These are phyloP conservation scores for Seira sanloemensis DNA, from an alignment of 2,888 invertebrate genomes.

Conservation along the genomic window DNA sequence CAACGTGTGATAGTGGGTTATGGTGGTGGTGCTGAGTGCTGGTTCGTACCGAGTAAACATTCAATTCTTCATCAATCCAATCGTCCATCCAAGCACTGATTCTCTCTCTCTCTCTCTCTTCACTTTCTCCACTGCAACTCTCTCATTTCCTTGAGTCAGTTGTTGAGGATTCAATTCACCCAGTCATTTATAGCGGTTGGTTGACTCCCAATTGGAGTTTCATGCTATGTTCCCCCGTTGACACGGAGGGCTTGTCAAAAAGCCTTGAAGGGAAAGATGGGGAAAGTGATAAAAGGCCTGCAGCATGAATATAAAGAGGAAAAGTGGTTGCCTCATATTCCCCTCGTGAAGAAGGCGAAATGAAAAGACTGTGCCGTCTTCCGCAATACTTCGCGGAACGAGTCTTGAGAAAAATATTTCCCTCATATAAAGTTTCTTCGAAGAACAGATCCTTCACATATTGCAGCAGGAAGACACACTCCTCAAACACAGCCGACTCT, in stretches of 20 bases:
- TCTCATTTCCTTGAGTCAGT: constrained; percentile 39
- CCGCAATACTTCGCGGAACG: too few relatives aligned
- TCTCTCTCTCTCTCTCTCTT: constrained; percentile 28
- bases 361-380: too few relatives aligned
- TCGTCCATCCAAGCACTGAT: constrained; percentile 24
- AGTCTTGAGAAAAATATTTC: too few relatives aligned
- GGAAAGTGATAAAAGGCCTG: constrained; percentile 38
- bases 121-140: constrained; percentile 26
- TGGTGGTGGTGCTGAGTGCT: not conserved
- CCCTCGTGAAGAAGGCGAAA: too few relatives aligned
- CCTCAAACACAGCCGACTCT: not conserved
- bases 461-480: not conserved
- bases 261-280: constrained; percentile 34
- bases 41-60: constrained; percentile 38
- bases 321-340: too few relatives aligned
- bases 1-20: not conserved
- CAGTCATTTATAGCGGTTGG: constrained; percentile 55
- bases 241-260: constrained; percentile 23
- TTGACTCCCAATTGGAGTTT: constrained; percentile 30
- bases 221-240: not conserved
- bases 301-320: constrained; percentile 22
- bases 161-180: constrained; percentile 50
- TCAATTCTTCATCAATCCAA: constrained; percentile 52
- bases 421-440: constrained; percentile 8
- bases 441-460: not conserved